Percentiles rank a stretch among this genome's conserved stretches.
phyloP scores from a whole-genome alignment of 2,797 vertebrate genomes.

The Etheostoma perlongum region DNA sequence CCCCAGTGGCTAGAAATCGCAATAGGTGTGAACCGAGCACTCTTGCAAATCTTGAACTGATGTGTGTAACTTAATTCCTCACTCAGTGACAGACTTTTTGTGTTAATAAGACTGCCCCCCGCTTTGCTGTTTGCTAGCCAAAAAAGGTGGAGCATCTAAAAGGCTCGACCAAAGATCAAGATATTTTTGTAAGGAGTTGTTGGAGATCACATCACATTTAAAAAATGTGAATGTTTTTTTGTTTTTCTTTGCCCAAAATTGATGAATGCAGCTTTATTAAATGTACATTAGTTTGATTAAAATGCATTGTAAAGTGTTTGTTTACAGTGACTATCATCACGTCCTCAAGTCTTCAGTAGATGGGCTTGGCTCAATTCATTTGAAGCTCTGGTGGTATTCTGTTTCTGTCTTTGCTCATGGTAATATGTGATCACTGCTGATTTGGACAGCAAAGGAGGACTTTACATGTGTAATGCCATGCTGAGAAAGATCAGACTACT shows the following conservation, averaged over 20 bases:
- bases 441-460: constrained; percentile 38
- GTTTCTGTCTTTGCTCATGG: constrained; percentile 23
- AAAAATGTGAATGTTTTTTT: neutral
- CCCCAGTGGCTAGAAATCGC: no score
- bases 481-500: constrained; percentile 55
- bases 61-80: neutral
- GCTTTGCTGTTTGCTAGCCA: no score
- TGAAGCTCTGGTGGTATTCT: constrained; percentile 31
- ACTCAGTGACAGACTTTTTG: no score
- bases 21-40: no score
- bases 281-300: constrained; percentile 22
- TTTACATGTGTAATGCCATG: constrained; percentile 46
- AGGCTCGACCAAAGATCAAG: constrained; percentile 25
- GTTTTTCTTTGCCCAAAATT: constrained; percentile 2
- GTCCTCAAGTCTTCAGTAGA: constrained; percentile 5
- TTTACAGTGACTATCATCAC: constrained; percentile 7
- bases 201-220: constrained; percentile 20
- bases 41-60: no score
- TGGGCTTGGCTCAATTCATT: constrained; percentile 19
- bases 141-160: constrained; percentile 3
- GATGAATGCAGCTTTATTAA: constrained; percentile 29
- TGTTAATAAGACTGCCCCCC: neutral
- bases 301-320: constrained; percentile 1
- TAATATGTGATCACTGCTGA: constrained; percentile 43
- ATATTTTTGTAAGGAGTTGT: constrained; percentile 32